A percentile compares a stretch with the other conserved stretches of the same genome.
Evolutionary conservation across 2,113 vertebrate genomes (phyloP).

Genomic region (Eidolon helvum): DNA sequence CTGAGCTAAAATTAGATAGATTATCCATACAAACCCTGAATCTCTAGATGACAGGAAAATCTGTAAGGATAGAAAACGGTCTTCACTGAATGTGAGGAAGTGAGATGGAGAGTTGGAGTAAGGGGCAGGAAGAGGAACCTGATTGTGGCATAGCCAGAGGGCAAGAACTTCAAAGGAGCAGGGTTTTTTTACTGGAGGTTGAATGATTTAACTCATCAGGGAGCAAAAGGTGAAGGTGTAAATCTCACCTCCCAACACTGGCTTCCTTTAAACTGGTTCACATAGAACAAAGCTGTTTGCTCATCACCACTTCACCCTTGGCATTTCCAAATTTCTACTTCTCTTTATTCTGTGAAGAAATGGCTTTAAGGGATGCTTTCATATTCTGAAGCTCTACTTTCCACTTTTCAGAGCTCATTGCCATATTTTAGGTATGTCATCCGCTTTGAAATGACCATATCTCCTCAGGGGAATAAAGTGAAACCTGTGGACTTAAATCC

Average conservation of each 20-base stretch:
- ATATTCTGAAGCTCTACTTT: slow-evolving; percentile 12
- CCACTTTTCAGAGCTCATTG: slow-evolving; percentile 17
- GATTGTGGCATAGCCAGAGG: not conserved
- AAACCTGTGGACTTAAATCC: not conserved
- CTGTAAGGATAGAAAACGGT: not conserved
- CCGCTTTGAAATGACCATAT: slow-evolving; percentile 15
- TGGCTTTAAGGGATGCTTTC: not conserved
- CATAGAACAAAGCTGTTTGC: not conserved
- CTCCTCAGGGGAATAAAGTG: not conserved
- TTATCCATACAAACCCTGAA: not conserved
- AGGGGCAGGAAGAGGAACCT: not conserved
- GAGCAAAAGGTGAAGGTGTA: not conserved
- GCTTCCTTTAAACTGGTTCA: slow-evolving; percentile 10
- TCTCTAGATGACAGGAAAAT: not conserved
- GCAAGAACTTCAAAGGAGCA: slow-evolving; percentile 9
- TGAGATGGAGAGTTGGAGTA: not conserved
- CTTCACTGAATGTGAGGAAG: not conserved
- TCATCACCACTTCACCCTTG: not conserved
- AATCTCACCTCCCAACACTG: not conserved
- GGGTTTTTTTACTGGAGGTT: not conserved
- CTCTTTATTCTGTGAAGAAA: not conserved
- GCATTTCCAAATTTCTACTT: slow-evolving; percentile 38
- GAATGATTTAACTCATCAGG: not conserved
- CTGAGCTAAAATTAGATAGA: not conserved
- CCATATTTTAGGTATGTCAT: slow-evolving; percentile 1